Percentiles rank a stretch among this genome's conserved stretches.
These are phyloP conservation scores for Mormyrus proboscirostris DNA, from an alignment of 2,797 vertebrate species.

Conservation along the genomic window DNA sequence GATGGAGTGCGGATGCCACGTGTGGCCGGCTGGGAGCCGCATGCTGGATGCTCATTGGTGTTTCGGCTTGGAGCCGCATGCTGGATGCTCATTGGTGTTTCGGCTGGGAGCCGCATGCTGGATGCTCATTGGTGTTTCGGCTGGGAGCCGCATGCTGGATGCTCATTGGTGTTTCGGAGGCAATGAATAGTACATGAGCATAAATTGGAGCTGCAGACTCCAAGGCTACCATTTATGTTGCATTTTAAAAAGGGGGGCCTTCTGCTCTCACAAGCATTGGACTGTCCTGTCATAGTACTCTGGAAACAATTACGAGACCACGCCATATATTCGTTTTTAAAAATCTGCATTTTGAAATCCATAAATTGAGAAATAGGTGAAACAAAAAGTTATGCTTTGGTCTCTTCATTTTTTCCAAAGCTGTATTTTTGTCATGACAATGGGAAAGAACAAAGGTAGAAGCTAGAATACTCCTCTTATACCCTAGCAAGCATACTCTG, in stretches of 20 bases:
- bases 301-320: not conserved
- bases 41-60: slow-evolving; percentile 3
- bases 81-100: no score
- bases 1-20: not conserved
- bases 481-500: no score
- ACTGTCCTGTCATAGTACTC: not conserved
- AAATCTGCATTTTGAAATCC: not conserved
- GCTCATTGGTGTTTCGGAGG: not conserved
- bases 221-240: not conserved
- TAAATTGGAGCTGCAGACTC: not conserved
- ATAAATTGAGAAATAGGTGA: not conserved
- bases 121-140: not conserved
- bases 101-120: not conserved
- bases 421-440: not conserved
- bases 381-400: not conserved
- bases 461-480: not conserved
- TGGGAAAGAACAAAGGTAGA: not conserved
- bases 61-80: not conserved
- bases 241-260: not conserved
- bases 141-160: no score
- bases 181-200: not conserved
- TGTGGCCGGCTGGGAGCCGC: not conserved
- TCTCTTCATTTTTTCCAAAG: not conserved
- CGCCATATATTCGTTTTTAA: not conserved
- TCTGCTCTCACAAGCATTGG: not conserved